Base-by-base conservation (phyloP, 2,888 invertebrate genomes). In the Lasioglossum malachurum region DNA sequence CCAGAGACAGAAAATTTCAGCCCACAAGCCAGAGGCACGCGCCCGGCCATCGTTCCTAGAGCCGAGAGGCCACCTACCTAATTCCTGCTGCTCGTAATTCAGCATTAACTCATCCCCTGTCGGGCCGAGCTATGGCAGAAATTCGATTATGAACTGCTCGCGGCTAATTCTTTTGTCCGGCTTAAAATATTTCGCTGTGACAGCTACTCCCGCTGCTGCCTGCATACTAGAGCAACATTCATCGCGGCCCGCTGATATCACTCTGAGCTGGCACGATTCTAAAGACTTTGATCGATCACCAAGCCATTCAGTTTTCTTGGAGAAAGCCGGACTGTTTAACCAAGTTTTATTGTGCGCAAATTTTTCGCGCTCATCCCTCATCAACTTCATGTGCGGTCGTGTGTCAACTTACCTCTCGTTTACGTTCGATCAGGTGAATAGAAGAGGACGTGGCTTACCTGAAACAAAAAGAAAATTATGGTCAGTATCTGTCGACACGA, bases 71-170 rank as follows among this genome's bases (percentile, higher is more conserved):
- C 46, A 38, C 23, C 69, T 31, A 38, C 35, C 64, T 60, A 72
- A 81, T 72, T 81, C 44, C 35, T n/a, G 69, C 27, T 12, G 75
- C 71, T 81, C 78, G 75, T 82, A 73, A 73, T 64, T 72, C 31
- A 27, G 71, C 72, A 60, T 83, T 83, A 82, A 83, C 49, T n/a
- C 19, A 38, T 41, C n/a, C 64, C n/a, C 60, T 41, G 38, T 23
- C n/a, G 3, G 3, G 23, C 12, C 60, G 53, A 49, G 60, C 71
- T 75, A 53, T 53, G 38, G 75, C 46, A 60, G 75, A 75, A 49
- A 75, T 72, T 81, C 64, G 75, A 83, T 83, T 60, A 83, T n/a
- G 71, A 81, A n/a, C 44, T 27, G 49, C 49, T 69, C 80, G 53
- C 19, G 57, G 67, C 74, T 71, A 41, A 71, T 71, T 71, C 41